These are phyloP conservation scores for Nylanderia fulva DNA, from an alignment of 1,140 invertebrate species.

Conservation along the genomic window DNA sequence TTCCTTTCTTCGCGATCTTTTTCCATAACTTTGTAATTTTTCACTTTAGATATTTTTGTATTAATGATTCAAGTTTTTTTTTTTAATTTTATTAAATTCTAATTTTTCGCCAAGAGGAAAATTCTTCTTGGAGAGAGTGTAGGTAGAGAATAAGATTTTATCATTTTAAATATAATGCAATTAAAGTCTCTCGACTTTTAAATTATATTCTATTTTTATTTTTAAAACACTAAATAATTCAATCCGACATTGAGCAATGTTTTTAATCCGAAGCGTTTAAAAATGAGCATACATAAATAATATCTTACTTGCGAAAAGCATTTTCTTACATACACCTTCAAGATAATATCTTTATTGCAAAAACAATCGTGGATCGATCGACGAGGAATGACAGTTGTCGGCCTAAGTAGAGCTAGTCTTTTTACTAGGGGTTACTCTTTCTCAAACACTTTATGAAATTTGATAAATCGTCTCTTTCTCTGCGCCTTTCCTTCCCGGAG, in stretches of 20 bases:
- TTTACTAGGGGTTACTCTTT: not conserved
- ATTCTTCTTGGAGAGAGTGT: not conserved
- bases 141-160: slow-evolving; percentile 22
- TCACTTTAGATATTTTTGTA: slow-evolving; percentile 24
- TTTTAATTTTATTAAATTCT: slow-evolving; percentile 25
- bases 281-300: not conserved
- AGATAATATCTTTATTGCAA: slow-evolving; percentile 6
- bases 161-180: not conserved
- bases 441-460: slow-evolving; percentile 53
- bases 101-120: too few species aligned
- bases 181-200: too few species aligned
- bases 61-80: slow-evolving; percentile 9
- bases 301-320: not conserved
- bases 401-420: slow-evolving; percentile 29
- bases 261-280: not conserved
- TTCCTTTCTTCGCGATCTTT: slow-evolving; percentile 11
- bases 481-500: not conserved
- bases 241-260: not conserved
- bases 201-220: not conserved
- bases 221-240: not conserved
- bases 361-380: slow-evolving; percentile 15
- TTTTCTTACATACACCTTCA: not conserved
- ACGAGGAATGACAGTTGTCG: slow-evolving; percentile 33
- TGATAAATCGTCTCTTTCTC: slow-evolving; percentile 28
- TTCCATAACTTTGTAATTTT: slow-evolving; percentile 17